Percentiles rank a stretch among this genome's conserved stretches.
Conservation (phyloP, 2,113 vertebrate species). For the Scopus umbretta region DNA sequence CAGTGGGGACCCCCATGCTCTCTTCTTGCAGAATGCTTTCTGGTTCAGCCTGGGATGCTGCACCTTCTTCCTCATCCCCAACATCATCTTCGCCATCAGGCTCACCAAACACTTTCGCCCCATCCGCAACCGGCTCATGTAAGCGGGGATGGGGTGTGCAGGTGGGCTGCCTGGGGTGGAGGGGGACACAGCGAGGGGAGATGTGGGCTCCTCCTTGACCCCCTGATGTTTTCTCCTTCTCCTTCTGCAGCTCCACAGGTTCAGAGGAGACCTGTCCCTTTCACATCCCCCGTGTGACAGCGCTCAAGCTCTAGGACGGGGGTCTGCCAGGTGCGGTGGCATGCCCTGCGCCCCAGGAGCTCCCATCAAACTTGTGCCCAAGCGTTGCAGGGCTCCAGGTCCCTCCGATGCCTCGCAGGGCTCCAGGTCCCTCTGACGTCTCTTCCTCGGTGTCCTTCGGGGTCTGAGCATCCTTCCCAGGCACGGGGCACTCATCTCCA, state of each 20-base stretch:
- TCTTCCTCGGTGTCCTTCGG: background rate
- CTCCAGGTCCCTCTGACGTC: background rate
- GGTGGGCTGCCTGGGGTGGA: background rate
- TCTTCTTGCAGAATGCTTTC: conserved; percentile 85
- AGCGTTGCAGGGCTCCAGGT: background rate
- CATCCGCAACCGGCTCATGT: conserved; percentile 74
- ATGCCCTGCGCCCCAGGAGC: background rate
- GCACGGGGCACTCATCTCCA: too few relatives aligned
- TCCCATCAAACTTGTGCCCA: background rate
- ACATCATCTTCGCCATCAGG: conserved; percentile 86
- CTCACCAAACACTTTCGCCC: conserved; percentile 85
- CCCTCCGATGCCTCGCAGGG: background rate
- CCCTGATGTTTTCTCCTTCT: background rate
- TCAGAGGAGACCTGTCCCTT: conserved; percentile 78
- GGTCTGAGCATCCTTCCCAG: background rate
- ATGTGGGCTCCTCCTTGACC: background rate
- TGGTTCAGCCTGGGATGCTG: conserved; percentile 94
- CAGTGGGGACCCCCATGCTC: accelerated
- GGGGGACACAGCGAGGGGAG: background rate
- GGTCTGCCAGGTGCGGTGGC: accelerated
- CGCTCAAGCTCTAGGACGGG: conserved; percentile 61
- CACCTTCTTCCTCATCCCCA: conserved; percentile 86
- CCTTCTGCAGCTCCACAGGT: conserved; percentile 61
- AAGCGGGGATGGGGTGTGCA: background rate
- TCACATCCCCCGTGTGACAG: conserved; percentile 74